Evolutionary conservation across 2,888 invertebrate species (phyloP).

Genomic region (Hyposoter didymator): DNA sequence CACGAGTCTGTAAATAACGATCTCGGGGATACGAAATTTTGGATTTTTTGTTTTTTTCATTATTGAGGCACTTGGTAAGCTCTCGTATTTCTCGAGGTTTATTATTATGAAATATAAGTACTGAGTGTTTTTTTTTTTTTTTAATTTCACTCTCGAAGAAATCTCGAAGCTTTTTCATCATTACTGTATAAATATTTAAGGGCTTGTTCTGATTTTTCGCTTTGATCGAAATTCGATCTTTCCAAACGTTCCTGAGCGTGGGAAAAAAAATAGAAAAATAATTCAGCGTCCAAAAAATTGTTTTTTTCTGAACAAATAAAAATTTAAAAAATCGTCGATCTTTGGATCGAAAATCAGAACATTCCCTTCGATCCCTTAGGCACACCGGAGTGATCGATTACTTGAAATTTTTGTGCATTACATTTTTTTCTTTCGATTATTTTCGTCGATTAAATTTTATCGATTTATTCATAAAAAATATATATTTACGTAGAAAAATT

Average conservation of each 20-base stretch:
- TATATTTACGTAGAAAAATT: constrained; percentile 35
- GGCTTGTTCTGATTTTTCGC: no score
- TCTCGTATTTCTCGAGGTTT: constrained; percentile 49
- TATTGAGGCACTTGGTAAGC: constrained; percentile 67
- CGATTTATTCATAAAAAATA: constrained; percentile 32
- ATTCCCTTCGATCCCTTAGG: constrained; percentile 28
- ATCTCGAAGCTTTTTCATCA: constrained; percentile 21
- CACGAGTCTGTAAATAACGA: constrained; percentile 33
- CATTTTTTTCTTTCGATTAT: not conserved
- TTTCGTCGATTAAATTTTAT: constrained; percentile 20
- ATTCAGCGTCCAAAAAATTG: no score
- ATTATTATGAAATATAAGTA: constrained; percentile 63
- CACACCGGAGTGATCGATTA: constrained; percentile 49
- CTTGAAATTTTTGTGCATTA: constrained; percentile 55
- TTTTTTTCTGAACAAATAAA: no score
- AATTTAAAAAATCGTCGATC: no score
- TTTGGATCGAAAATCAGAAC: no score
- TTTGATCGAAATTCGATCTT: no score
- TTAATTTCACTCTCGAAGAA: not conserved
- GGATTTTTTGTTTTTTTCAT: constrained; percentile 43
- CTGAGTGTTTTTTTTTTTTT: constrained; percentile 55
- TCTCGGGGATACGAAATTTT: constrained; percentile 42
- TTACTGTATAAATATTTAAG: constrained; percentile 12
- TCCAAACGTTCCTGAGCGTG: no score
- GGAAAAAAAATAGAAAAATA: no score